Evolutionary conservation across 2,797 vertebrate genomes (phyloP), one percentile per base, ranked within the genome.

Genomic region (Gambusia yucatana): DNA sequence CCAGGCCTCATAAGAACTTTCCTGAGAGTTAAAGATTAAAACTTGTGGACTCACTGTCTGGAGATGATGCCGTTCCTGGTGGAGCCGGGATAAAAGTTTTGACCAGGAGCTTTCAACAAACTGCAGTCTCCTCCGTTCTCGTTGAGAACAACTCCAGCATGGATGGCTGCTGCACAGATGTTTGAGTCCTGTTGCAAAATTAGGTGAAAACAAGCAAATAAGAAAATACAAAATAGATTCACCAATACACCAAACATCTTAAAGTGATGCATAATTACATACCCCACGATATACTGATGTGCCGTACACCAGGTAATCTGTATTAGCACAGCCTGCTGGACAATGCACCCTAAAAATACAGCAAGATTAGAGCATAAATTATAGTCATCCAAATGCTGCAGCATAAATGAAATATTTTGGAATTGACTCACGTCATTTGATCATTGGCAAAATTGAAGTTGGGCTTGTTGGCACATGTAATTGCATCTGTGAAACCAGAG

Each of bases 81-180:
- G 71, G 96, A 96, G 70, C 95, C 96, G 0, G 86, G 0, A 39
- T 96, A 97, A 82, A 95, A 94, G 85, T 86, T 44, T 78, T 90
- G 91, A 55, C 95, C 96, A 0, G 81, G 79, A 36, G 78, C 70
- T 84, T 96, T 96, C 50, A 97, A 28, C 85, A 97, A 46, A 25
- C 95, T 96, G 63, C 95, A 96, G 79, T 97, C 96, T 73, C 96
- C 96, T 57, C 96, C 96, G 0, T 46, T 39, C 0, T 95, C 94
- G 28, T 94, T 93, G n/a, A 95, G 87, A 10, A 96, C n/a, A 81
- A 96, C 95, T 6, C 96, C 96, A 0, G 95, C 95, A 25, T 97
- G 96, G 79, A 96, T 94, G 0, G 94, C 96, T 22, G 96, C 94
- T 5, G 96, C 96, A 73, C 96, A 96, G 84, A 94, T 95, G 74